Conservation (phyloP, 2,113 vertebrate genomes). For the Pachycephala philippinensis region DNA sequence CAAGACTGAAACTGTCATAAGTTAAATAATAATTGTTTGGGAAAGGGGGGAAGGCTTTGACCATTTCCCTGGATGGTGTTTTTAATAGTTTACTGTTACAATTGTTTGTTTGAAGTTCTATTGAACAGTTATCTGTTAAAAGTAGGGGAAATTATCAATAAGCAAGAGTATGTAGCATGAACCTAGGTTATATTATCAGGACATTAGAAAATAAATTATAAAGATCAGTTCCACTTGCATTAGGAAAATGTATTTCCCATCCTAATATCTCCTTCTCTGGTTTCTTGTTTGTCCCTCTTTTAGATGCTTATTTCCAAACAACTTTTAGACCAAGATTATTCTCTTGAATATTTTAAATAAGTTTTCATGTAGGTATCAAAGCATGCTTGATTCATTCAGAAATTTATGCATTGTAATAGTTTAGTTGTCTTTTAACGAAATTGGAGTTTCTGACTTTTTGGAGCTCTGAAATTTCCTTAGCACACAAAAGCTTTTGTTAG, state of each 20-base stretch:
- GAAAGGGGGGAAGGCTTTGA: fast-evolving
- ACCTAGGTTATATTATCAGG: background rate
- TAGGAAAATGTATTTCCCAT: background rate
- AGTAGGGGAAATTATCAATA: background rate
- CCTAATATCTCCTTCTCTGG: background rate
- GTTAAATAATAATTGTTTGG: background rate
- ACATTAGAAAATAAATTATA: background rate
- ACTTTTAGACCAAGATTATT: background rate
- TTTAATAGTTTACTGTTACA: background rate
- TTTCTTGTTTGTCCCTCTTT: background rate
- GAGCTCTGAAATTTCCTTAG: background rate
- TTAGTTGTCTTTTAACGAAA: background rate
- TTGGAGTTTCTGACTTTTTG: background rate
- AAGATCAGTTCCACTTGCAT: background rate
- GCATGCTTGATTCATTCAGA: background rate
- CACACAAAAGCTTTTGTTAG: background rate
- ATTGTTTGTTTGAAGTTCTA: background rate
- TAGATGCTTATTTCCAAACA: background rate
- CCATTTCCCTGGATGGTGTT: background rate
- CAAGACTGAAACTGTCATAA: background rate
- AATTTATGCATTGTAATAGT: background rate
- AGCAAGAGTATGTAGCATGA: background rate
- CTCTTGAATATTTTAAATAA: background rate
- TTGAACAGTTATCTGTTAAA: background rate
- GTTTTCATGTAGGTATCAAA: background rate